phyloP scores from a whole-genome alignment of 2,888 invertebrate genomes.

The Fabriciana adippe region DNA sequence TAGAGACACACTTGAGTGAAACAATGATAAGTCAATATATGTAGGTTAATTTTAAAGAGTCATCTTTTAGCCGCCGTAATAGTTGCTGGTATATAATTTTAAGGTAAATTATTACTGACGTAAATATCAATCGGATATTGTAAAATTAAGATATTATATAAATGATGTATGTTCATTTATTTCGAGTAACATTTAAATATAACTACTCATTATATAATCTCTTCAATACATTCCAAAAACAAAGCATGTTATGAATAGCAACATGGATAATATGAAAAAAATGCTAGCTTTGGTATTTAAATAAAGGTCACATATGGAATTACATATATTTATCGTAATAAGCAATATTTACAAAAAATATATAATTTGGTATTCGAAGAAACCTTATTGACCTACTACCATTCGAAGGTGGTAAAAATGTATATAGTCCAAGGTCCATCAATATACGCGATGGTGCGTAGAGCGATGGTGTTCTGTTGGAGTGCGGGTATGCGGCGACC shows the following conservation, averaged over 20 bases:
- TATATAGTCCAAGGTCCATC: constrained; percentile 74
- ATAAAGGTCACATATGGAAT: constrained; percentile 22
- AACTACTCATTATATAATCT: not conserved
- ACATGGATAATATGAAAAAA: constrained; percentile 3
- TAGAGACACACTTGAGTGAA: too few species aligned
- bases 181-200: not conserved
- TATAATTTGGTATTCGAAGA: constrained; percentile 22
- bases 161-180: not conserved
- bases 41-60: not conserved
- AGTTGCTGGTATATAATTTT: not conserved
- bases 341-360: constrained; percentile 8
- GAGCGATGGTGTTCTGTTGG: constrained; percentile 48
- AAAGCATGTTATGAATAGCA: not conserved
- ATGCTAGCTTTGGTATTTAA: constrained; percentile 21
- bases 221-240: not conserved
- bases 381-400: constrained; percentile 32
- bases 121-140: not conserved
- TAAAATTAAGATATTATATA: not conserved
- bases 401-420: constrained; percentile 45
- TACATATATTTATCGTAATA: not conserved
- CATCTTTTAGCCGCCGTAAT: not conserved
- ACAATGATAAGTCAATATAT: not conserved
- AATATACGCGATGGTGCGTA: constrained; percentile 74
- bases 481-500: constrained; percentile 52
- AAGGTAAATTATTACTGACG: not conserved